Evolutionary conservation across 2,113 vertebrate genomes (phyloP).

Genomic region (Phalacrocorax pelagicus): DNA sequence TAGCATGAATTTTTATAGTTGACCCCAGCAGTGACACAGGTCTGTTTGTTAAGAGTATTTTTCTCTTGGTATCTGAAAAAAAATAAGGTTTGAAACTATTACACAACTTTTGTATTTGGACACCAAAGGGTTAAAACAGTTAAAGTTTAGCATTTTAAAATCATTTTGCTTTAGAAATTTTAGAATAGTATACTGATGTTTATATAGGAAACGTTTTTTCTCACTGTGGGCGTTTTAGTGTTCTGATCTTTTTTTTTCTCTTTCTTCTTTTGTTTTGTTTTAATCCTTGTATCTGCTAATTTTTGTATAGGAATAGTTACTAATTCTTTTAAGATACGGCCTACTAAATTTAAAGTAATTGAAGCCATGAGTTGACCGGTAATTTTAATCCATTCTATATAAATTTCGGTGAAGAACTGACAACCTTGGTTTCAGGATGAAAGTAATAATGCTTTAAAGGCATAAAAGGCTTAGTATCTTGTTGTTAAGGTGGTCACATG

Average conservation of each 20-base stretch:
- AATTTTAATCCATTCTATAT: slow-evolving; percentile 77
- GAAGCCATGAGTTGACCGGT: slow-evolving; percentile 79
- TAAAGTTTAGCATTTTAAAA: slow-evolving; percentile 38
- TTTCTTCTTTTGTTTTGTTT: slow-evolving; percentile 64
- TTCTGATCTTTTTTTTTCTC: slow-evolving; percentile 66
- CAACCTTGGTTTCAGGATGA: slow-evolving; percentile 71
- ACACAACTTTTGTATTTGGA: slow-evolving; percentile 68
- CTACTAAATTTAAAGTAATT: slow-evolving; percentile 82
- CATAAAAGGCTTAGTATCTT: slow-evolving; percentile 59
- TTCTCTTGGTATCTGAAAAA: slow-evolving; percentile 45
- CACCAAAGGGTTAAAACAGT: slow-evolving; percentile 82
- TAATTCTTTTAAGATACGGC: slow-evolving; percentile 79
- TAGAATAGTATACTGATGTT: slow-evolving; percentile 67
- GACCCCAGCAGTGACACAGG: neutral
- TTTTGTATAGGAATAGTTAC: slow-evolving; percentile 81
- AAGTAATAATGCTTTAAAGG: slow-evolving; percentile 63
- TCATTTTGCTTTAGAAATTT: slow-evolving; percentile 61
- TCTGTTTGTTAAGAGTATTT: slow-evolving; percentile 43
- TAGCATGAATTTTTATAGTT: slow-evolving; percentile 12
- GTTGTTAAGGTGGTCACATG: slow-evolving; percentile 70
- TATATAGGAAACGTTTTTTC: slow-evolving; percentile 53
- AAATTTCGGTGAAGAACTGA: slow-evolving; percentile 71
- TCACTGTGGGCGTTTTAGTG: slow-evolving; percentile 73
- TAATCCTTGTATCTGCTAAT: slow-evolving; percentile 82
- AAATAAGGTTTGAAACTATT: slow-evolving; percentile 12